Evolutionary conservation across 2,113 vertebrate genomes (phyloP).

Genomic region (Lophochroa leadbeateri): DNA sequence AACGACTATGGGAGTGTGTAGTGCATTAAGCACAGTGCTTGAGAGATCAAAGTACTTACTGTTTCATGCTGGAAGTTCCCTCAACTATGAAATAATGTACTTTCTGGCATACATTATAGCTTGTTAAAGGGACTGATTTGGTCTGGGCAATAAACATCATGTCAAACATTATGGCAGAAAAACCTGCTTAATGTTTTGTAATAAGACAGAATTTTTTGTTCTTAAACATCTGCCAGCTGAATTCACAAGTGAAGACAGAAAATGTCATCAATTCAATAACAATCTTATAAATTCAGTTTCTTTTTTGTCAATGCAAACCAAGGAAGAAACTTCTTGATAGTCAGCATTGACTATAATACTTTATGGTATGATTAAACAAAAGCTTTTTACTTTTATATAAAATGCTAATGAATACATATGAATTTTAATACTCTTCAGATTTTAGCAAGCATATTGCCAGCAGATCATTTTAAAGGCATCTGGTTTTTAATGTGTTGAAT

Average conservation of each 20-base stretch:
- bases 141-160: constrained; percentile 80
- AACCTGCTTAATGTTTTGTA: constrained; percentile 78
- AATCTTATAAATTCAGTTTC: constrained; percentile 74
- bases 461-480: constrained; percentile 75
- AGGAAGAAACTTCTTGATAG: constrained; percentile 64
- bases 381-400: constrained; percentile 76
- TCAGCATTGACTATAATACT: constrained; percentile 68
- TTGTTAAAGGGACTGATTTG: constrained; percentile 77
- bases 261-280: constrained; percentile 81
- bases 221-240: constrained; percentile 82
- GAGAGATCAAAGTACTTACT: constrained; percentile 75
- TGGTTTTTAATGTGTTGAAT: constrained; percentile 73
- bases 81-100: constrained; percentile 75
- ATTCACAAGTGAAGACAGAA: constrained; percentile 81
- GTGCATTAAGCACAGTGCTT: constrained; percentile 40
- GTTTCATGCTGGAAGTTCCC: constrained; percentile 72
- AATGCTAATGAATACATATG: constrained; percentile 77
- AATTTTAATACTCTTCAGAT: constrained; percentile 78
- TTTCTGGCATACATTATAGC: constrained; percentile 71
- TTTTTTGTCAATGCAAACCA: constrained; percentile 60
- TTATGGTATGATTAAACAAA: constrained; percentile 71
- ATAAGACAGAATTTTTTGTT: constrained; percentile 82
- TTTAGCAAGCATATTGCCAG: constrained; percentile 74
- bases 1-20: background rate
- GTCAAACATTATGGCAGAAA: constrained; percentile 79